Evolutionary conservation across 1,140 invertebrate genomes (phyloP).

Genomic region (Drosophila rhopaloa): DNA sequence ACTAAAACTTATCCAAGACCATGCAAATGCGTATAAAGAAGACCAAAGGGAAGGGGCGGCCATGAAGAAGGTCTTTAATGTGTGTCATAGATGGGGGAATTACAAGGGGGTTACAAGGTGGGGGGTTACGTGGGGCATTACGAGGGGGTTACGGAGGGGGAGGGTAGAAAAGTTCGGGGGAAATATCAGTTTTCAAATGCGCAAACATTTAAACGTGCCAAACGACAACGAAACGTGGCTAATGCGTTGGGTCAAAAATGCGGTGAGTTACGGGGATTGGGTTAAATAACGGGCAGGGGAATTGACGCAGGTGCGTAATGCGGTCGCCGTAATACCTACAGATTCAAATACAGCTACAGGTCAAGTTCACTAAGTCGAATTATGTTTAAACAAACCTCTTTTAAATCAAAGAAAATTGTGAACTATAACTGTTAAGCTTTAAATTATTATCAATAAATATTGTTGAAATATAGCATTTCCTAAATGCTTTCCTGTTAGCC

Average conservation of each 20-base stretch:
- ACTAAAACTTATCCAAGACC: constrained; percentile 59
- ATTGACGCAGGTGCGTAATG: constrained; percentile 29
- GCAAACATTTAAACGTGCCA: constrained; percentile 53
- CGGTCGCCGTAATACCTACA: constrained; percentile 3
- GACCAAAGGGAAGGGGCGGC: neutral
- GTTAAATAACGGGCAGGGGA: neutral
- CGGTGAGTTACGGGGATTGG: neutral
- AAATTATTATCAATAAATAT: too few species aligned
- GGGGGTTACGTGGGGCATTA: neutral
- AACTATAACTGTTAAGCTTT: too few species aligned
- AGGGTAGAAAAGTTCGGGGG: constrained; percentile 5
- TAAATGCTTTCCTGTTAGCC: neutral
- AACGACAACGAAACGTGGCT: constrained; percentile 22
- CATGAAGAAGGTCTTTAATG: constrained; percentile 36
- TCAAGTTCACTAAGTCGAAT: neutral
- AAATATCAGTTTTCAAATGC: constrained; percentile 63
- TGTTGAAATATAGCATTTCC: neutral
- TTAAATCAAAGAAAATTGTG: too few species aligned
- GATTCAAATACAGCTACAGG: neutral
- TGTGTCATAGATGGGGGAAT: constrained; percentile 28
- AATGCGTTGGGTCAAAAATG: constrained; percentile 2
- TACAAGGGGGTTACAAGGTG: constrained; percentile 5
- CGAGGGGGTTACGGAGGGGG: constrained; percentile 2
- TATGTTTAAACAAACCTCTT: neutral
- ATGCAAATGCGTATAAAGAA: constrained; percentile 53